Percentiles rank a stretch among this genome's conserved stretches.
These are phyloP conservation scores for Gorsachius magnificus DNA, from an alignment of 2,797 vertebrate genomes.

Conservation along the genomic window DNA sequence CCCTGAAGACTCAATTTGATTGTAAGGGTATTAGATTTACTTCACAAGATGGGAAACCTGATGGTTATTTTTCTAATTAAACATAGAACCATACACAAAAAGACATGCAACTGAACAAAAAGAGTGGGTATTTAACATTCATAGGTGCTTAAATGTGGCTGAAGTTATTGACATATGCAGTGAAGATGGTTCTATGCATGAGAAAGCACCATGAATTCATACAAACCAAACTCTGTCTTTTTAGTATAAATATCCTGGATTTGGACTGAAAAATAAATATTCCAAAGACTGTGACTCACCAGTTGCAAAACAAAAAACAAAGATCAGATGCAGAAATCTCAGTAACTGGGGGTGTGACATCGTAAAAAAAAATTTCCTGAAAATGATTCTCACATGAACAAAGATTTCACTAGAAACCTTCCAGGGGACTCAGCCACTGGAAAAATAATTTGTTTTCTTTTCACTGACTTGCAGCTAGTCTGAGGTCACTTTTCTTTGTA, in stretches of 20 bases:
- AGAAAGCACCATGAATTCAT: neutral
- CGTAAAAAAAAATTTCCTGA: neutral
- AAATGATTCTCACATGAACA: neutral
- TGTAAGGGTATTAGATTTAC: neutral
- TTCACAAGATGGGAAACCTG: neutral
- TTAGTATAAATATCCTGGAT: neutral
- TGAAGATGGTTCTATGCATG: neutral
- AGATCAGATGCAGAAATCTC: neutral
- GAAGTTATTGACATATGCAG: neutral
- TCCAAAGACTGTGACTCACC: neutral
- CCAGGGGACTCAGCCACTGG: neutral
- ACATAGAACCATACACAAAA: neutral
- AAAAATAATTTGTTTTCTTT: constrained; percentile 20
- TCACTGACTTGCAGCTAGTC: neutral
- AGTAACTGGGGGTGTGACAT: neutral
- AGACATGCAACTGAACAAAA: neutral
- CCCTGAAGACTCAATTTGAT: neutral
- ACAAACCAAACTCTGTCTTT: neutral
- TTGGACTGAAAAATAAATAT: neutral
- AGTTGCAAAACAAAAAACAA: neutral
- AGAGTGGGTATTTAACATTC: neutral
- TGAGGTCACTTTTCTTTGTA: neutral
- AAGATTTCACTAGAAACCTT: neutral
- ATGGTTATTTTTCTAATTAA: neutral
- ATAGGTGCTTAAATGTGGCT: neutral